These are phyloP conservation scores for Ostrea denselamellosa DNA, from an alignment of 1,140 invertebrate genomes.

Conservation along the genomic window DNA sequence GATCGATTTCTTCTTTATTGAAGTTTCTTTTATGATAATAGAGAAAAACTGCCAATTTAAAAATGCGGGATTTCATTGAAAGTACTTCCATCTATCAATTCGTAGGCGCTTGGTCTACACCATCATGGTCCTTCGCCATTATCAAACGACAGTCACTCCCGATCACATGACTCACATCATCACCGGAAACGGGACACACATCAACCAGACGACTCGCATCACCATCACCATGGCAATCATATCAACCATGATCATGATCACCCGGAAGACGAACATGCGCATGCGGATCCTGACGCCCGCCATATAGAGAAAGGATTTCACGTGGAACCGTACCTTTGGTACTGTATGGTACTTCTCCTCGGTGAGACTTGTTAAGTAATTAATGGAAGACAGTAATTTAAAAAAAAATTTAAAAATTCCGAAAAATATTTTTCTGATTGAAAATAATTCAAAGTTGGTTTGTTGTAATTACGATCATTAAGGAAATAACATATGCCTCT, in stretches of 20 bases:
- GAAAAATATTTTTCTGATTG: too few species aligned
- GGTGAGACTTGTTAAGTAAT: neutral
- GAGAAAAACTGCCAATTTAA: neutral
- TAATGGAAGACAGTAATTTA: too few species aligned
- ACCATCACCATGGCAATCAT: neutral
- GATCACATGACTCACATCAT: neutral
- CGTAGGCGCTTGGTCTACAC: neutral
- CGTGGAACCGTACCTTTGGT: slow-evolving; percentile 47
- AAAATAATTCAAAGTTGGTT: too few species aligned
- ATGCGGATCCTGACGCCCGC: neutral
- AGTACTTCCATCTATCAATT: neutral
- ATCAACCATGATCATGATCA: slow-evolving; percentile 26
- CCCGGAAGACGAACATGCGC: neutral
- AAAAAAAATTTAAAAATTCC: too few species aligned
- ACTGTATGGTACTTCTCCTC: slow-evolving; percentile 23
- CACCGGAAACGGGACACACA: neutral
- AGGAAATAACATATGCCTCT: too few species aligned
- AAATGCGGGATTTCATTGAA: neutral
- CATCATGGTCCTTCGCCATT: neutral
- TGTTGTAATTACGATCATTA: too few species aligned
- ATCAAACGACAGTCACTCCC: neutral
- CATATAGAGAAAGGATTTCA: neutral
- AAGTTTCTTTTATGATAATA: too few species aligned
- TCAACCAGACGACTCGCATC: neutral
- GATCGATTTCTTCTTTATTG: too few species aligned